Conservation (phyloP, 1,140 invertebrate species). For the Drosophila kepulauana region DNA sequence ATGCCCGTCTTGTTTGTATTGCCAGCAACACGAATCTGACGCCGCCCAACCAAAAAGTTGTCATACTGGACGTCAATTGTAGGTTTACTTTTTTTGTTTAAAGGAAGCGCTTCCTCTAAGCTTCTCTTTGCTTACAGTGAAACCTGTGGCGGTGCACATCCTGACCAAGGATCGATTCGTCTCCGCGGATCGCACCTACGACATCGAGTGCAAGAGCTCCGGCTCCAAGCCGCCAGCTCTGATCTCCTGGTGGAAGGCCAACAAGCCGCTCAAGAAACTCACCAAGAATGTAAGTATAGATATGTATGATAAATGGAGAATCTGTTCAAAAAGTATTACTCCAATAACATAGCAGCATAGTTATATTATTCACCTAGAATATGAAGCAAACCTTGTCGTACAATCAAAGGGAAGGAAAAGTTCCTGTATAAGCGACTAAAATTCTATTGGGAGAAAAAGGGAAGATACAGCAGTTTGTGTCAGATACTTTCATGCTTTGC, state of each 20-base stretch:
- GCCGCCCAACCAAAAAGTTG: slow-evolving; percentile 89
- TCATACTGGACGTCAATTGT: slow-evolving; percentile 94
- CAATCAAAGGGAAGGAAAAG: too few species aligned
- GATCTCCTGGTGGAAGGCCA: slow-evolving; percentile 95
- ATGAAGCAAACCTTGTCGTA: too few species aligned
- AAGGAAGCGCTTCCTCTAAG: not conserved
- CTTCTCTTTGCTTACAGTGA: slow-evolving; percentile 87
- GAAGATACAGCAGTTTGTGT: too few species aligned
- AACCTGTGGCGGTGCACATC: slow-evolving; percentile 92
- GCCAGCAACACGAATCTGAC: slow-evolving; percentile 94
- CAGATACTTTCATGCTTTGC: too few species aligned
- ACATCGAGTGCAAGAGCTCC: slow-evolving; percentile 92
- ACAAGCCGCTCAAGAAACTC: slow-evolving; percentile 90
- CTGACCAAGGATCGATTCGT: slow-evolving; percentile 91
- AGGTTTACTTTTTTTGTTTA: slow-evolving; percentile 86
- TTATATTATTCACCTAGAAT: too few species aligned
- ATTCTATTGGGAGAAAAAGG: too few species aligned
- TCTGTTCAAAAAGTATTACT: too few species aligned
- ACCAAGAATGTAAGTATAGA: slow-evolving; percentile 90
- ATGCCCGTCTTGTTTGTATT: slow-evolving; percentile 92
- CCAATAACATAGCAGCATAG: too few species aligned
- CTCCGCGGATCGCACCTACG: slow-evolving; percentile 92
- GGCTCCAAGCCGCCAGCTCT: slow-evolving; percentile 92
- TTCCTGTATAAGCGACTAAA: too few species aligned
- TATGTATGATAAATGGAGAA: too few species aligned